Evolutionary conservation across 2,888 invertebrate genomes (phyloP), one percentile per base, ranked within the genome.

Genomic region (Spodoptera exigua): DNA sequence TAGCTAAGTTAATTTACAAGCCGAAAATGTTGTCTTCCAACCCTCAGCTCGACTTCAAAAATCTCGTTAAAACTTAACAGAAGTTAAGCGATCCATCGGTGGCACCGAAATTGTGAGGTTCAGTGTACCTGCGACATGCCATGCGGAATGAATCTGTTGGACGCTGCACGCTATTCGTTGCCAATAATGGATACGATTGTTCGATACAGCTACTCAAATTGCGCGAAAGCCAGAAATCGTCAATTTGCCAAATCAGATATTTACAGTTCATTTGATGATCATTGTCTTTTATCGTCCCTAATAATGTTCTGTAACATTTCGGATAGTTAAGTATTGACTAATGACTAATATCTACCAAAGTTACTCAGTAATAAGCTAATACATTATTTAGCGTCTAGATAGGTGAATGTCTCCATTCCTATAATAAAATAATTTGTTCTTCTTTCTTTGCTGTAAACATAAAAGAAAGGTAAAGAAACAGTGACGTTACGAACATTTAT

Each of bases 51-150:
- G 64, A 72, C 85, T 84, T 83, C 86, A 88, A 89, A 89, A 90
- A 89, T 85, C 89, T 90, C 86, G 86, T 90, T 90, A 89, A 87
- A 90, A 89, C 85, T 89, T 88, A 79, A 74, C 62, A 61, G 58
- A 81, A 82, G 80, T 82, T 84, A 80, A 77, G 74, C 67, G 48
- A 79, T 81, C 70, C 74, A 65, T 68, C 66, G 71, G 61, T 66
- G 43, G 61, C 62, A 63, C 48, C 45, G 57, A 70, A 66, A 71
- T n/a, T 73, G 70, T 75, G 70, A 49, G 52, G 58, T 73, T 70
- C 47, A 60, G 62, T 58, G 54, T 71, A 70, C 59, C 48, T 17
- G 9, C 27, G 14, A 56, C 43, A 55, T 44, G 34, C 35, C 12
- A 36, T 45, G 35, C 16, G 41, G 39, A 64, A 65, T 56, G 49